Evolutionary conservation across 2,888 invertebrate genomes (phyloP).

Genomic region (Oligia latruncula): DNA sequence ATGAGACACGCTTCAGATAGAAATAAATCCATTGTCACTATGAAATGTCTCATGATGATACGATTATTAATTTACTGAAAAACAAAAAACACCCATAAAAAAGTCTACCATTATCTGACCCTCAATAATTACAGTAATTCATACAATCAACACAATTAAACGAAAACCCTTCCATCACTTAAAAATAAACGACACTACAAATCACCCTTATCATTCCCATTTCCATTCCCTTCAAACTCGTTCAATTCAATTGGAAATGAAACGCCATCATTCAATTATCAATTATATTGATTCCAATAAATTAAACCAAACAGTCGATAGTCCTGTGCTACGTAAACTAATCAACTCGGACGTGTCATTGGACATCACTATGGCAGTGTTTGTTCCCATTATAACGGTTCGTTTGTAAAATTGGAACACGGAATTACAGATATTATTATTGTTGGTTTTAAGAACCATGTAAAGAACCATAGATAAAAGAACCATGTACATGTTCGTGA

Average conservation of each 20-base stretch:
- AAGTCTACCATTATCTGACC: neutral
- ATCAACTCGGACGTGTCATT: constrained; percentile 63
- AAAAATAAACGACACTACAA: constrained; percentile 37
- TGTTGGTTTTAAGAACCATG: no score
- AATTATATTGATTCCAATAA: constrained; percentile 63
- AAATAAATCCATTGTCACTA: neutral
- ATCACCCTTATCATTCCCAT: constrained; percentile 50
- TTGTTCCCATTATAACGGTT: constrained; percentile 41
- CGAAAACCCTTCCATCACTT: constrained; percentile 43
- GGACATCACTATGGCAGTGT: constrained; percentile 45
- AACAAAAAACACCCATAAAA: neutral
- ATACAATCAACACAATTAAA: constrained; percentile 34
- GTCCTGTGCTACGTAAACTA: constrained; percentile 60
- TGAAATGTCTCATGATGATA: neutral
- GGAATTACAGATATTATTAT: neutral
- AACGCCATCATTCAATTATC: constrained; percentile 59
- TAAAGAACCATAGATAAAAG: no score
- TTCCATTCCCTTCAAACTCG: constrained; percentile 37
- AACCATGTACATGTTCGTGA: no score
- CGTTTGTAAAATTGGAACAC: constrained; percentile 10
- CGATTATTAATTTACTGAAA: neutral
- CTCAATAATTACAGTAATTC: constrained; percentile 23
- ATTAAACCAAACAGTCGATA: constrained; percentile 60
- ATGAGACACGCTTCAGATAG: neutral
- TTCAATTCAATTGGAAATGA: constrained; percentile 57